Percentiles rank a stretch among this genome's conserved stretches.
Conservation (phyloP, 2,113 vertebrate genomes). For the Athene noctua region DNA sequence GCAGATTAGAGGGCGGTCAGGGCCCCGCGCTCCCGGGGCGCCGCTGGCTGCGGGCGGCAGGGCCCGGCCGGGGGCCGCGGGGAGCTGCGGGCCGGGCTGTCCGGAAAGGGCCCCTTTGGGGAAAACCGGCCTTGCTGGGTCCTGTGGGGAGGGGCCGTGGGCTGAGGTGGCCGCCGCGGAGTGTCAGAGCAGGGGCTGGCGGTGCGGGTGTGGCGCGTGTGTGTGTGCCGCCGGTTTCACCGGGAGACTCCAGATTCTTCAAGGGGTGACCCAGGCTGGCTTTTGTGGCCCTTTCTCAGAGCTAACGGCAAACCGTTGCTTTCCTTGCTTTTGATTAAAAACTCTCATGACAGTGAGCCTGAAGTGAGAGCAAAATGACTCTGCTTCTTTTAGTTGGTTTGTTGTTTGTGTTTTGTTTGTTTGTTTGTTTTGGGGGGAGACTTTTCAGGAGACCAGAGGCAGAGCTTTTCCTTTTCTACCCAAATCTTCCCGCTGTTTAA, state of each 20-base stretch:
- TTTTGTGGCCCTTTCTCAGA: neutral
- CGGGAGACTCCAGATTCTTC: rapidly evolving
- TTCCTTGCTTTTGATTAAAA: neutral
- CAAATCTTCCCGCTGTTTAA: neutral
- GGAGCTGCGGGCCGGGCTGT: neutral
- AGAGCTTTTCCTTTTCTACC: neutral
- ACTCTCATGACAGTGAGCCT: rapidly evolving
- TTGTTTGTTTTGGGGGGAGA: neutral
- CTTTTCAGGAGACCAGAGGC: neutral
- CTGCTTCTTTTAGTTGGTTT: neutral
- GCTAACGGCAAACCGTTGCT: neutral
- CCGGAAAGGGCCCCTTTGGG: too few relatives aligned
- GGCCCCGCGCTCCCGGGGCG: too few relatives aligned
- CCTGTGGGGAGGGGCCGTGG: rapidly evolving
- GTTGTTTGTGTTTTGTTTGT: too few relatives aligned
- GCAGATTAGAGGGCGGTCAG: neutral
- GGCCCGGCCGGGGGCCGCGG: too few relatives aligned
- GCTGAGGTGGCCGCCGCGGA: rapidly evolving
- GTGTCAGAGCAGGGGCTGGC: neutral
- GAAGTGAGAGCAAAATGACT: neutral
- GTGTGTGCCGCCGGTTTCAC: too few relatives aligned
- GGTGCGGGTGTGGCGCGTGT: neutral
- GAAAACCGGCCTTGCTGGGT: neutral
- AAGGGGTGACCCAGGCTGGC: rapidly evolving
- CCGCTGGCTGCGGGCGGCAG: neutral